Conservation (phyloP, 2,888 invertebrate genomes). For the Cryptus viduatorius region DNA sequence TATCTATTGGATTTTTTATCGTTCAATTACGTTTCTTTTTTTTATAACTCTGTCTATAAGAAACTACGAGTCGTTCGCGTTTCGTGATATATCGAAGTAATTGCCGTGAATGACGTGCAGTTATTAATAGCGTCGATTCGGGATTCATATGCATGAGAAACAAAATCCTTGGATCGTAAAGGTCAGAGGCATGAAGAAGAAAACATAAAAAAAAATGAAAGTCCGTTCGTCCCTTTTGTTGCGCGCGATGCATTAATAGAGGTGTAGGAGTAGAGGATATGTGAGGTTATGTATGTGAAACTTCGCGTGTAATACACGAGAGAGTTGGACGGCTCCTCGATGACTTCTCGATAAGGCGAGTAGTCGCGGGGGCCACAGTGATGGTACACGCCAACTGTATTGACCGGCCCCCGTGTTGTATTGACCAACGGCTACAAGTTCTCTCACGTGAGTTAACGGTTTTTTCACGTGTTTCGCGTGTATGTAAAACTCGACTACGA, state of each 20-base stretch:
- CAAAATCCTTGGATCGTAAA: conserved; percentile 66
- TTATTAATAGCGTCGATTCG: conserved; percentile 43
- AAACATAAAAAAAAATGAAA: conserved; percentile 14
- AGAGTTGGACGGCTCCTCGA: conserved; percentile 15
- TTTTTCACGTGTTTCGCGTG: conserved; percentile 20
- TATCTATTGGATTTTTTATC: neutral
- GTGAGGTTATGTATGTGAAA: neutral
- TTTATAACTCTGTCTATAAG: conserved; percentile 11
- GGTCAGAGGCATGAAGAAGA: conserved; percentile 48
- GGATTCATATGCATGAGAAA: conserved; percentile 61
- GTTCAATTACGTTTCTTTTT: neutral
- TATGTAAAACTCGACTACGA: neutral
- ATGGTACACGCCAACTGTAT: conserved; percentile 81
- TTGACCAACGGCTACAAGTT: conserved; percentile 75
- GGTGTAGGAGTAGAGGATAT: no score
- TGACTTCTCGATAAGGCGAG: conserved; percentile 54
- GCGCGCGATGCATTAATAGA: neutral
- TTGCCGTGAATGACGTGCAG: neutral
- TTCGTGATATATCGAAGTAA: neutral
- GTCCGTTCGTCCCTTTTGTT: neutral
- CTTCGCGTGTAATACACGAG: neutral
- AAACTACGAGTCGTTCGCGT: neutral
- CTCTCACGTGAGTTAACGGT: conserved; percentile 35
- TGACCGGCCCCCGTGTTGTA: conserved; percentile 79
- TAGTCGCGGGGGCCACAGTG: conserved; percentile 19